Evolutionary conservation across 2,113 vertebrate genomes (phyloP), one percentile per base, ranked within the genome.

Genomic region (Phylloscopus trochilus): DNA sequence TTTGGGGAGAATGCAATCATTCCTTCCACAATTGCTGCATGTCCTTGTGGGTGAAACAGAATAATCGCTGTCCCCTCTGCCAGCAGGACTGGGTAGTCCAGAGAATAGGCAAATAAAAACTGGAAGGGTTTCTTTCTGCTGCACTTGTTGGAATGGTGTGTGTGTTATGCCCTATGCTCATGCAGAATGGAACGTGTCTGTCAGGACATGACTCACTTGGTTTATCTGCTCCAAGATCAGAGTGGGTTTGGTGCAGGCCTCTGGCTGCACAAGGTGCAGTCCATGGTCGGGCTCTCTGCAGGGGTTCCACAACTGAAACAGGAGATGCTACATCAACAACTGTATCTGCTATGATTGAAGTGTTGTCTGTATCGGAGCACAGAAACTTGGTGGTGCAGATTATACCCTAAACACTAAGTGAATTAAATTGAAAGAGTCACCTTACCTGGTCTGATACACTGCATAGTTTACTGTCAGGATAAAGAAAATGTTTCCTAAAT

Each of bases 11-110:
- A 86, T 99, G 99, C 97, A 99, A 99, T 96, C 99, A 99, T 97
- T 99, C 99, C 94, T 99, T 99, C 97, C 99, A 99, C 94, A 99
- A 99, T 78, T 99, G 99, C 98, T 99, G 99, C 98, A 99, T 99
- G 99, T 99, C 99, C 70, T 98, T 99, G 70, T 99, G 99, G 99
- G 99, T 99, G 97, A 99, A 99, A 96, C 99, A 99, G 98, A 99
- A 99, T 98, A 99, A 99, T 73, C 99, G 99, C 88, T 99, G 99
- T 78, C 99, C 99, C 10, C 98, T 99, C 60, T 99, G 99, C 98
- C 99, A 99, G 96, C 99, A 99, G 97, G 99, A 99, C 98, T 99
- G 99, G 99, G 99, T 99, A 84, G 99, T 99, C 78, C 99, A 99
- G 92, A 99, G 99, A 98, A 99, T 99, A 83, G 99, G 99, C 95